Conservation (phyloP, 2,888 invertebrate species). For the Colostygia pectinataria region DNA sequence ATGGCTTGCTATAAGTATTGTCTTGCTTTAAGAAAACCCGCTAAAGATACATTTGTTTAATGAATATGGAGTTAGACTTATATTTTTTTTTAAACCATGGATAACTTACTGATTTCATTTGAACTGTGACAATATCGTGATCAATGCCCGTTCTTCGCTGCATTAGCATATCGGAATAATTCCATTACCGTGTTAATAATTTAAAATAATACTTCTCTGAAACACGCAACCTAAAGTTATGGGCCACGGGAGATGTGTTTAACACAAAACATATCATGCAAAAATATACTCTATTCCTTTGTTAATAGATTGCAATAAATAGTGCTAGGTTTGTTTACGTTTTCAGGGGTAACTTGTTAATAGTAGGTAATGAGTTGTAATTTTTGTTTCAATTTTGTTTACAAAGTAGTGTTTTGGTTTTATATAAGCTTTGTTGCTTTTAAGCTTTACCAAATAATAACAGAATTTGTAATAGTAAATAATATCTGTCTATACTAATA, state of each 20-base stretch:
- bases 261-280: constrained; percentile 31
- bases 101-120: constrained; percentile 6
- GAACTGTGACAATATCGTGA: constrained; percentile 59
- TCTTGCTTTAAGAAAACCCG: too few relatives aligned
- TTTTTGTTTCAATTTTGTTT: constrained; percentile 34
- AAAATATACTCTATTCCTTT: constrained; percentile 32
- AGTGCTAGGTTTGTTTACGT: constrained; percentile 28
- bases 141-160: constrained; percentile 60
- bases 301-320: constrained; percentile 32
- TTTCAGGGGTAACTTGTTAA: constrained; percentile 54
- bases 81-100: not conserved
- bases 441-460: too few relatives aligned
- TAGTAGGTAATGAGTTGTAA: constrained; percentile 38
- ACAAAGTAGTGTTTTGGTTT: constrained; percentile 19
- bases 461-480: too few relatives aligned
- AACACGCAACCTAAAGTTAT: constrained; percentile 74
- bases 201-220: constrained; percentile 73
- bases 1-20: too few relatives aligned
- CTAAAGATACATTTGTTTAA: too few relatives aligned
- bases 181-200: constrained; percentile 78
- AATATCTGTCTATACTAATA: too few relatives aligned
- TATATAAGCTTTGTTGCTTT: too few relatives aligned
- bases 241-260: constrained; percentile 66
- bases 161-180: constrained; percentile 79
- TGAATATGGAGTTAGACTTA: not conserved